A percentile compares a stretch with the other conserved stretches of the same genome.
phyloP scores from a whole-genome alignment of 2,888 invertebrate species.

The Rhorus exstirpatorius region DNA sequence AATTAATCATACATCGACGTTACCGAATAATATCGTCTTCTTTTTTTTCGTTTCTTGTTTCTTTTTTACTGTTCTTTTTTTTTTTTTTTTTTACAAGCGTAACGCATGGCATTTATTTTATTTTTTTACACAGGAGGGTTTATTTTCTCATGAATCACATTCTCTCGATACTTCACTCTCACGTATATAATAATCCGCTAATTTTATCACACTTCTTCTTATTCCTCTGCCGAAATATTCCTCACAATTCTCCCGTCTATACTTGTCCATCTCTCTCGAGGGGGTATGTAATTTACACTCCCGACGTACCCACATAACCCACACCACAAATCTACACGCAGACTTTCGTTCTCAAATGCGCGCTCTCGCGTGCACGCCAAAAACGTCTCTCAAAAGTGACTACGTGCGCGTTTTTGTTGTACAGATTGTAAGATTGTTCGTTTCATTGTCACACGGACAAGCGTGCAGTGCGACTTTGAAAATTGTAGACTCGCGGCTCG shows the following conservation, averaged over 20 bases:
- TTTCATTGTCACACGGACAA: slow-evolving; percentile 13
- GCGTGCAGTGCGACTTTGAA: slow-evolving; percentile 27
- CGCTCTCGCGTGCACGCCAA: not conserved
- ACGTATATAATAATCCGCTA: slow-evolving; percentile 70
- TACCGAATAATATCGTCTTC: slow-evolving; percentile 28
- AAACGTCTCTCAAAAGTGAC: not conserved
- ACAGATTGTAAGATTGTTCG: no score
- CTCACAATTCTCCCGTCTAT: slow-evolving; percentile 9
- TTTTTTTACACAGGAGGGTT: slow-evolving; percentile 84
- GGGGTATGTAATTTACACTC: slow-evolving; percentile 32
- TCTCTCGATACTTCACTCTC: slow-evolving; percentile 66
- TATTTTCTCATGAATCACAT: slow-evolving; percentile 65
- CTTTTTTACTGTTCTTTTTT: no score
- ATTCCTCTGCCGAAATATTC: slow-evolving; percentile 34
- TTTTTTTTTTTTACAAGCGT: slow-evolving; percentile 82
- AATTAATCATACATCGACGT: not conserved
- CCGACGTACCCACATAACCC: slow-evolving; percentile 22
- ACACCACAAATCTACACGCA: slow-evolving; percentile 55
- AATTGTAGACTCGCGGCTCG: slow-evolving; percentile 38
- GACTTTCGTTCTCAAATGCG: slow-evolving; percentile 46
- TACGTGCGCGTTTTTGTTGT: slow-evolving; percentile 23
- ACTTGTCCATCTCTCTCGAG: slow-evolving; percentile 2
- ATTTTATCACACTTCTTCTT: slow-evolving; percentile 68
- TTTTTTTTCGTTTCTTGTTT: slow-evolving; percentile 32
- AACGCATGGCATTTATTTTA: slow-evolving; percentile 85